Evolutionary conservation across 2,797 vertebrate genomes (phyloP).

Genomic region (Siniperca scherzeri): DNA sequence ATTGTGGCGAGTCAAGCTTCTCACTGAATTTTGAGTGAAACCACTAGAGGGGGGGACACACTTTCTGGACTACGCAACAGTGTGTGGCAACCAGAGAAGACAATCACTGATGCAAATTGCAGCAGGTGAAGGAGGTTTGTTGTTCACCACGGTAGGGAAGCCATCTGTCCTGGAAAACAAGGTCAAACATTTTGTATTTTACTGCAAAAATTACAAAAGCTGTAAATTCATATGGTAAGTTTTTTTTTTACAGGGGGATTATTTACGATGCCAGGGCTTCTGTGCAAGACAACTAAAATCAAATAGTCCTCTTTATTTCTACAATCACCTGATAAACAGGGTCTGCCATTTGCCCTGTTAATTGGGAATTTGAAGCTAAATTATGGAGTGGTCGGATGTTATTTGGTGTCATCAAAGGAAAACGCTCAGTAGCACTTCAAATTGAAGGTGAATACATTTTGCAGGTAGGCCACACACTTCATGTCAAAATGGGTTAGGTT

Average conservation of each 20-base stretch:
- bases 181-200: constrained; percentile 1
- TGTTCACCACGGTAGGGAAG: constrained; percentile 10
- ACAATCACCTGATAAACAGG: background rate
- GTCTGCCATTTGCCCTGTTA: background rate
- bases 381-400: background rate
- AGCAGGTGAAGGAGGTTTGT: constrained; percentile 63
- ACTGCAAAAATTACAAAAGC: constrained; percentile 12
- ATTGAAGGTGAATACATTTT: background rate
- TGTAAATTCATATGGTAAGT: constrained; percentile 53
- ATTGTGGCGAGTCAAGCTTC: background rate
- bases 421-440: background rate
- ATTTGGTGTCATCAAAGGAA: constrained; percentile 8
- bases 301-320: background rate
- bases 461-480: background rate
- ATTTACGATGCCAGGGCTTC: background rate
- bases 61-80: background rate
- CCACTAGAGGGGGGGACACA: constrained; percentile 76
- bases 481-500: background rate
- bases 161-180: constrained; percentile 18
- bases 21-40: constrained; percentile 33
- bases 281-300: background rate
- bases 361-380: background rate
- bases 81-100: constrained; percentile 39
- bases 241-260: background rate
- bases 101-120: constrained; percentile 16